Percentiles rank a stretch among this genome's conserved stretches.
Evolutionary conservation across 2,888 invertebrate genomes (phyloP).

Genomic region (Pseudanteris insignis): DNA sequence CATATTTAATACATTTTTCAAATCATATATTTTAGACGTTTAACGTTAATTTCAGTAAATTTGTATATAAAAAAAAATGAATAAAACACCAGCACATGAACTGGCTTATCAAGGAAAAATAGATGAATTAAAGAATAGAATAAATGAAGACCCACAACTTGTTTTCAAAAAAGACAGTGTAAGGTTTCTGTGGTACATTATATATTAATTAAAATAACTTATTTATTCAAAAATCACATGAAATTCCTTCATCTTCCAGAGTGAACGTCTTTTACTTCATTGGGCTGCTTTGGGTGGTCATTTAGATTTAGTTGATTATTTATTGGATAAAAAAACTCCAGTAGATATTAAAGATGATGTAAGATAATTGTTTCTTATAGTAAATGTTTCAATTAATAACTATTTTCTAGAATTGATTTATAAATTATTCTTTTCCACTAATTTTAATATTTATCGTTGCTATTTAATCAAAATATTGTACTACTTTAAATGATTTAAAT

Average conservation of each 20-base stretch:
- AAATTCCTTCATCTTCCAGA: conserved; percentile 70
- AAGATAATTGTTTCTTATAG: too few relatives aligned
- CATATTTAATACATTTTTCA: too few relatives aligned
- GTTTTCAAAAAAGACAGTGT: conserved; percentile 69
- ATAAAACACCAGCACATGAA: conserved; percentile 70
- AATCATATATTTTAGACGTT: not conserved
- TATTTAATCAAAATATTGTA: too few relatives aligned
- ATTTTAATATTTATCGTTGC: too few relatives aligned
- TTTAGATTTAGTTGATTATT: conserved; percentile 75
- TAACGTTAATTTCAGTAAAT: not conserved
- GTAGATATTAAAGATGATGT: conserved; percentile 79
- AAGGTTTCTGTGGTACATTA: too few relatives aligned
- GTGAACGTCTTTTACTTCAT: conserved; percentile 77
- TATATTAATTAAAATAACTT: too few relatives aligned
- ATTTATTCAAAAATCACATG: too few relatives aligned
- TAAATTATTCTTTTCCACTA: too few relatives aligned
- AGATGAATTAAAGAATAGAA: conserved; percentile 72
- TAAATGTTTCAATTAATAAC: too few relatives aligned
- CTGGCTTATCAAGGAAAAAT: conserved; percentile 79
- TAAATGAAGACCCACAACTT: conserved; percentile 70
- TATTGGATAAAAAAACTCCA: conserved; percentile 74
- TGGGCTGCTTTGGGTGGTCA: conserved; percentile 85
- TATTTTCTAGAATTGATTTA: too few relatives aligned
- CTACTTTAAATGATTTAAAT: too few relatives aligned
- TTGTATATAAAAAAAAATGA: conserved; percentile 11